Conservation (phyloP, 92 coral and sea anemone genomes). For the Scolanthus callimorphus region DNA sequence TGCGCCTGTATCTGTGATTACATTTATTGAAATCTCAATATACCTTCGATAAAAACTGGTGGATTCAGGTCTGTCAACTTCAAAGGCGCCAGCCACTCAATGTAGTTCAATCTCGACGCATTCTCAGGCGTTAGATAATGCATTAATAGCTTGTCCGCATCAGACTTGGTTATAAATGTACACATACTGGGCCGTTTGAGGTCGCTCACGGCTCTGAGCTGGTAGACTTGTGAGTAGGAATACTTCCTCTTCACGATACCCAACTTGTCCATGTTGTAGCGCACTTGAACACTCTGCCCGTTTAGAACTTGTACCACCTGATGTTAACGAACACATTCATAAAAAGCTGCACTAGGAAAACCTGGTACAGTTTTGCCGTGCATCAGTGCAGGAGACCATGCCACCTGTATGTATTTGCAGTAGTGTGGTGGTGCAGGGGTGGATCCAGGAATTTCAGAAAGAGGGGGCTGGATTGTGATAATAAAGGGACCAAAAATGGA, state of each 20-base stretch:
- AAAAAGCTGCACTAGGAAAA: too few relatives aligned
- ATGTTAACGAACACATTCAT: too few relatives aligned
- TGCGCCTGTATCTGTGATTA: too few relatives aligned
- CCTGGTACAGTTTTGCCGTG: too few relatives aligned
- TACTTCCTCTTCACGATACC: conserved; percentile 60
- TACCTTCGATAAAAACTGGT: too few relatives aligned
- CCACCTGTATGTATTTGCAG: too few relatives aligned
- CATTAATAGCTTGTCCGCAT: conserved; percentile 58
- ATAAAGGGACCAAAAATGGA: too few relatives aligned
- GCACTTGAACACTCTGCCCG: conserved; percentile 82
- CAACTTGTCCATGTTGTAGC: conserved; percentile 67
- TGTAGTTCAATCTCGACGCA: conserved; percentile 29
- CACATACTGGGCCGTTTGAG: conserved; percentile 78
- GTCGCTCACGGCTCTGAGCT: conserved; percentile 60
- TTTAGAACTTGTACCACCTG: conserved; percentile 68
- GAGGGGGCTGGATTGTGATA: too few relatives aligned
- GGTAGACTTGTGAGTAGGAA: conserved; percentile 70
- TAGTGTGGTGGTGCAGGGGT: too few relatives aligned
- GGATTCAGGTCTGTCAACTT: conserved; percentile 31
- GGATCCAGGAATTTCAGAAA: too few relatives aligned
- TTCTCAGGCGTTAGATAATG: conserved; percentile 64
- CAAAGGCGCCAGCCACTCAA: conserved; percentile 67
- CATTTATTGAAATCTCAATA: too few relatives aligned
- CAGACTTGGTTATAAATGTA: conserved; percentile 64
- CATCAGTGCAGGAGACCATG: too few relatives aligned